Base-by-base conservation (phyloP, 1,140 invertebrate genomes). In the Calycopis cecrops region DNA sequence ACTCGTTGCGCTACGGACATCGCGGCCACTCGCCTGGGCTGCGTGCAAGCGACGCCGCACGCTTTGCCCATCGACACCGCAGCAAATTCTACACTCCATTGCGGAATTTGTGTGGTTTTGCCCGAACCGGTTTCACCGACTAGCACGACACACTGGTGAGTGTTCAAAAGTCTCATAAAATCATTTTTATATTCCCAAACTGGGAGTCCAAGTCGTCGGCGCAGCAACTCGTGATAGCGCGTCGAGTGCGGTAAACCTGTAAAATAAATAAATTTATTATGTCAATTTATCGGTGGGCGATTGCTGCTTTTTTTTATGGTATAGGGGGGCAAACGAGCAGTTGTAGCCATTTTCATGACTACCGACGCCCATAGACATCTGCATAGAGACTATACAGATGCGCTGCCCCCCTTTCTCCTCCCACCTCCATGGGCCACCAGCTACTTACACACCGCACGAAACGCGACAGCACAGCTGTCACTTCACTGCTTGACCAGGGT, bases 1-100 rank as follows among this genome's bases (percentile, higher is more conserved):
- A 99, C 98, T 87, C 98, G 90, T 75, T 99, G 96, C 0, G 98
- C 98, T 0, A 99, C 98, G 1, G 96, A 98, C 98, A 99, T 99
- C 11, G 99, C 98, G 11, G 98, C 98, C 48, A 99, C 99, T 90
- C 99, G 88, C 71, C 98, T 89, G 0, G 98, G 98, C 78, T 99
- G 98, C 0, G 99, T 99, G 88, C 99, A 99, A 4, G 97, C 97
- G 0, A 99, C 98, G 10, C 93, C 95, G 79, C 94, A 96, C 0
- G 83, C 77, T 35, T 76, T 78, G 1, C 74, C 73, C 0, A 65
- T 65, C 0, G 77, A 77, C 0, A 75, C 67, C 0, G 75, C 66
- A 0, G 84, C 76, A 49, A 82, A 85, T 50, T 87, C 84, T 0
- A 79, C 92, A 68, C 90, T 90, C 82, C 84, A 87, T 86, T 97